Conservation (phyloP, 35 echinoderm and acorn worm species). For the Anneissia japonica region DNA sequence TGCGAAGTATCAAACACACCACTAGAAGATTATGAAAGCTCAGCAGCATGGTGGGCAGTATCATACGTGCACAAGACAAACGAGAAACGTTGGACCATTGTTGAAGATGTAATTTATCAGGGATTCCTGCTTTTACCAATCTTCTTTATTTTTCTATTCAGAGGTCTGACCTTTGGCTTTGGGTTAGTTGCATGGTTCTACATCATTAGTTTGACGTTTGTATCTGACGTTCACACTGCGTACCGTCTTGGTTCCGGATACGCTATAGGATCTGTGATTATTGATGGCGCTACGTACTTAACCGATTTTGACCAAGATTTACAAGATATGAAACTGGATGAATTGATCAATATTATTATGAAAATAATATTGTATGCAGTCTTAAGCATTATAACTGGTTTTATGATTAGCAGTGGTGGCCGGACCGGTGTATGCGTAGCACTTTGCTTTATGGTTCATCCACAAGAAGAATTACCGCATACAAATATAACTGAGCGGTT, state of each 20-base stretch:
- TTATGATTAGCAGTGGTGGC: not conserved
- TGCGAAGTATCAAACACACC: not conserved
- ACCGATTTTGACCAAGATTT: not conserved
- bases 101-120: not conserved
- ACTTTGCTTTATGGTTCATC: not conserved
- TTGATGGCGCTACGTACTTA: not conserved
- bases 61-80: not conserved
- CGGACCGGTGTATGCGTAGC: not conserved
- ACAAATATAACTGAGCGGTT: no score
- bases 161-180: not conserved
- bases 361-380: not conserved
- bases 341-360: no score
- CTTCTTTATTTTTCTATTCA: not conserved
- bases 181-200: not conserved
- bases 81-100: not conserved
- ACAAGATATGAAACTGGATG: not conserved
- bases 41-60: not conserved
- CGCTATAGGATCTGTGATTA: not conserved
- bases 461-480: not conserved
- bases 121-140: not conserved
- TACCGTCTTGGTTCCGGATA: not conserved
- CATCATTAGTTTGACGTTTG: not conserved
- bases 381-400: not conserved
- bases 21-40: not conserved
- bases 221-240: not conserved